phyloP scores from a whole-genome alignment of 2,797 vertebrate species.

The Centroberyx gerrardi region DNA sequence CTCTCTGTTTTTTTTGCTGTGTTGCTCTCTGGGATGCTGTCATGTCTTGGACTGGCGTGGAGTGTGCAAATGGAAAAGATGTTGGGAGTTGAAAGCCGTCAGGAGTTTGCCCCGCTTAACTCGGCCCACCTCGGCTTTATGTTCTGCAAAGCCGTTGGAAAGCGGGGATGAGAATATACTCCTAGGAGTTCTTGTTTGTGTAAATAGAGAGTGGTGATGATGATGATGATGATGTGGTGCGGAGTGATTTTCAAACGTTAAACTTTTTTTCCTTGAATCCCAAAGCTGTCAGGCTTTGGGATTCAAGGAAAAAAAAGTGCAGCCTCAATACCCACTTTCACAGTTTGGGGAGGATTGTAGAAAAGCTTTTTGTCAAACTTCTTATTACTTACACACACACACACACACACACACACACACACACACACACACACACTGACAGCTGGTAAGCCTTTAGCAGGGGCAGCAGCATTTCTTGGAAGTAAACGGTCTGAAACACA shows the following conservation, averaged over 20 bases:
- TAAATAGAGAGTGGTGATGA: neutral
- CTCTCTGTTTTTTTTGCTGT: conserved; percentile 6
- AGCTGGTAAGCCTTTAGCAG: conserved; percentile 33
- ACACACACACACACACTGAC: conserved; percentile 27
- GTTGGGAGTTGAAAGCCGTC: conserved; percentile 37
- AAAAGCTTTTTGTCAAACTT: conserved; percentile 24
- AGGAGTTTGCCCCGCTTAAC: conserved; percentile 33
- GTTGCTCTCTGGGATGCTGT: conserved; percentile 54
- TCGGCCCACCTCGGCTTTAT: conserved; percentile 22
- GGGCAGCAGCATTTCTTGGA: conserved; percentile 5
- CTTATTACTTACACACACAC: conserved; percentile 2
- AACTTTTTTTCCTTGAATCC: neutral
- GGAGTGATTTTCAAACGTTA: neutral
- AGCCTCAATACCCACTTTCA: conserved; percentile 14
- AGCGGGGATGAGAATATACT: conserved; percentile 17
- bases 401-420: neutral
- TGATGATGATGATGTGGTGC: conserved; percentile 1
- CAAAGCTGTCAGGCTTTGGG: too few species aligned
- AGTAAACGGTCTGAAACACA: neutral
- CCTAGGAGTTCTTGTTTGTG: neutral
- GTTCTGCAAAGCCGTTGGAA: conserved; percentile 9
- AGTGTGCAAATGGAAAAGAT: conserved; percentile 67
- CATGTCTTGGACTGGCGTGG: conserved; percentile 56
- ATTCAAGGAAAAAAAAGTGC: too few species aligned
- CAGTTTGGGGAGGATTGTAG: conserved; percentile 26